Conservation (phyloP, 2,888 invertebrate species). For the Chrysodeixis includens region DNA sequence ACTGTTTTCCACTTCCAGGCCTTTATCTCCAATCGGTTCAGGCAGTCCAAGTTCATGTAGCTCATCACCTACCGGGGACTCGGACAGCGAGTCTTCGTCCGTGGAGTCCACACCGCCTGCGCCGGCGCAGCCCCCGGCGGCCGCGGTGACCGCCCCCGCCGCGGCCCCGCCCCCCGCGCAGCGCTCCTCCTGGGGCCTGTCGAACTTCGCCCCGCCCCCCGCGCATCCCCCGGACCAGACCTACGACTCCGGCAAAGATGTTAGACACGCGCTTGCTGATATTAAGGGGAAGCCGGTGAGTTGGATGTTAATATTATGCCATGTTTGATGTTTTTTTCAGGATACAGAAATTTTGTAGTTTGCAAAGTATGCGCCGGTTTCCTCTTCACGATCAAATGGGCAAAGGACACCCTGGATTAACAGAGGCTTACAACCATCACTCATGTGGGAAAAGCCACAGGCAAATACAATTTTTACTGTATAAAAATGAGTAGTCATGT, state of each 20-base stretch:
- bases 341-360: too few relatives aligned
- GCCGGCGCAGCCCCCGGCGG: conserved; percentile 81
- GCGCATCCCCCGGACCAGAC: conserved; percentile 78
- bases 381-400: too few relatives aligned
- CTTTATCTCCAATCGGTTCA: conserved; percentile 84
- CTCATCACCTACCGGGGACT: conserved; percentile 71
- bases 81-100: conserved; percentile 87
- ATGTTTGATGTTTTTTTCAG: too few relatives aligned
- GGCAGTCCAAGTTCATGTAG: conserved; percentile 86
- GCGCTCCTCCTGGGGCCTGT: conserved; percentile 85
- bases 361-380: too few relatives aligned
- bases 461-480: too few relatives aligned
- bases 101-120: conserved; percentile 91
- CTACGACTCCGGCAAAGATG: conserved; percentile 87
- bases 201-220: conserved; percentile 82
- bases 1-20: conserved; percentile 65
- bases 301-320: conserved; percentile 15
- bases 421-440: too few relatives aligned
- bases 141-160: conserved; percentile 64
- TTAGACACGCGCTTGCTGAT: conserved; percentile 88
- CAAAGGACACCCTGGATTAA: too few relatives aligned
- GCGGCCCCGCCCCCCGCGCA: conserved; percentile 73
- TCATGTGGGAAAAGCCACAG: too few relatives aligned
- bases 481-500: too few relatives aligned
- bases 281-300: conserved; percentile 85